A percentile compares a stretch with the other conserved stretches of the same genome.
Evolutionary conservation across 2,113 vertebrate species (phyloP).

Genomic region (Rhinopomastus cyanomelas): DNA sequence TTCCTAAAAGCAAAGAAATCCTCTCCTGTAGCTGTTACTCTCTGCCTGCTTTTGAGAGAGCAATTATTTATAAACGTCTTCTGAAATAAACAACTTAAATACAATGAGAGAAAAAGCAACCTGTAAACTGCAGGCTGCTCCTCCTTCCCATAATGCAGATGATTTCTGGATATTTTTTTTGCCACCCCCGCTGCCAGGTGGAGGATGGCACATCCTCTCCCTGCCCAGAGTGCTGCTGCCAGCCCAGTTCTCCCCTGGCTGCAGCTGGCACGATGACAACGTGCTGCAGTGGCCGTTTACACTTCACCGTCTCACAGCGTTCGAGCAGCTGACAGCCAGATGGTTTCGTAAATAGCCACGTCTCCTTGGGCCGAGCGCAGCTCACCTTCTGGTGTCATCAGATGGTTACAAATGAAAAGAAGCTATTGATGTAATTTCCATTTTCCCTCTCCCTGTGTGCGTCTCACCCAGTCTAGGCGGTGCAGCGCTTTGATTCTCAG

Average conservation of each 20-base stretch:
- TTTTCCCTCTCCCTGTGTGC: background rate
- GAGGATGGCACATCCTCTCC: background rate
- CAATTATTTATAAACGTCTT: background rate
- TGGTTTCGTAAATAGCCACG: conserved; percentile 3
- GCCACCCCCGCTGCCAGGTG: background rate
- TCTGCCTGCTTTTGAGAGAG: background rate
- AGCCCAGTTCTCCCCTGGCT: background rate
- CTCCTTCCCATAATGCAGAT: background rate
- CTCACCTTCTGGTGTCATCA: conserved; percentile 15
- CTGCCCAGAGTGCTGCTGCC: background rate
- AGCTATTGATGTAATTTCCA: background rate
- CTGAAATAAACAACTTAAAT: background rate
- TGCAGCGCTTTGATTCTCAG: background rate
- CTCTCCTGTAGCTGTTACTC: background rate
- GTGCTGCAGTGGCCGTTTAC: background rate
- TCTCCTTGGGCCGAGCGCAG: background rate
- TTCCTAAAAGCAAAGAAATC: background rate
- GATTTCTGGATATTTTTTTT: background rate
- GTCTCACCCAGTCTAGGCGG: background rate
- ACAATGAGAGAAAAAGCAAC: background rate
- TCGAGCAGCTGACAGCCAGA: conserved; percentile 14
- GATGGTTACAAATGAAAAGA: background rate
- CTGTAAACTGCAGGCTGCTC: background rate
- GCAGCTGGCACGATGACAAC: background rate
- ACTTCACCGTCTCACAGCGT: background rate